Evolutionary conservation across 2,888 invertebrate genomes (phyloP).

Genomic region (Parapristionchus giblindavisi): DNA sequence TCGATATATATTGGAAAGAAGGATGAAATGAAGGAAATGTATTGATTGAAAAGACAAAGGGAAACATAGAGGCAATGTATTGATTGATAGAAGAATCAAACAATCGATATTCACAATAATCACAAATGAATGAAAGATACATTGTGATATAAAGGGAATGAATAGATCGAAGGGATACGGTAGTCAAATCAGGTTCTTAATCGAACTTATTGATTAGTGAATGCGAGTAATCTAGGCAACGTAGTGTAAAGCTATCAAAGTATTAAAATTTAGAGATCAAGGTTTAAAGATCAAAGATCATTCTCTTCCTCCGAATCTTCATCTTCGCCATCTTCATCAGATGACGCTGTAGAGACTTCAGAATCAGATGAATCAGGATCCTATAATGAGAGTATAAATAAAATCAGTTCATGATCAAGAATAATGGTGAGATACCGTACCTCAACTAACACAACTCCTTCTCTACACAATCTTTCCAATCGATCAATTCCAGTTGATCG

Average conservation of each 20-base stretch:
- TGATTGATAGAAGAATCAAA: background rate
- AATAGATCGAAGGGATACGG: too few relatives aligned
- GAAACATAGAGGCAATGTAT: background rate
- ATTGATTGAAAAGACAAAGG: background rate
- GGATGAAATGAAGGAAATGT: background rate
- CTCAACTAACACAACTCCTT: slow-evolving; percentile 40
- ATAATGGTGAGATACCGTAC: background rate
- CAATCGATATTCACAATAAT: too few relatives aligned
- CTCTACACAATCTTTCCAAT: slow-evolving; percentile 51
- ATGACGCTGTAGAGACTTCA: slow-evolving; percentile 13
- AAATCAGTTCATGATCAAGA: background rate
- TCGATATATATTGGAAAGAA: slow-evolving; percentile 9
- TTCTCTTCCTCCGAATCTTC: slow-evolving; percentile 33
- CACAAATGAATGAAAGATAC: too few relatives aligned
- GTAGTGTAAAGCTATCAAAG: too few relatives aligned
- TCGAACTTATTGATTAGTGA: too few relatives aligned
- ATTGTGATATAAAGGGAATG: too few relatives aligned
- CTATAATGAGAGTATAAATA: slow-evolving; percentile 4
- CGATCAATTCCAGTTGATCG: slow-evolving; percentile 42
- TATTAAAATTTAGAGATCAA: too few relatives aligned
- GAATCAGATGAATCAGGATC: slow-evolving; percentile 25
- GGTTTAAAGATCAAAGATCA: background rate
- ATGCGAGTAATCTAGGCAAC: too few relatives aligned
- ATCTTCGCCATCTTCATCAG: slow-evolving; percentile 26
- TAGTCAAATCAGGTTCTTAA: too few relatives aligned